Conservation (phyloP, 2,888 invertebrate species). For the Achlya flavicornis region DNA sequence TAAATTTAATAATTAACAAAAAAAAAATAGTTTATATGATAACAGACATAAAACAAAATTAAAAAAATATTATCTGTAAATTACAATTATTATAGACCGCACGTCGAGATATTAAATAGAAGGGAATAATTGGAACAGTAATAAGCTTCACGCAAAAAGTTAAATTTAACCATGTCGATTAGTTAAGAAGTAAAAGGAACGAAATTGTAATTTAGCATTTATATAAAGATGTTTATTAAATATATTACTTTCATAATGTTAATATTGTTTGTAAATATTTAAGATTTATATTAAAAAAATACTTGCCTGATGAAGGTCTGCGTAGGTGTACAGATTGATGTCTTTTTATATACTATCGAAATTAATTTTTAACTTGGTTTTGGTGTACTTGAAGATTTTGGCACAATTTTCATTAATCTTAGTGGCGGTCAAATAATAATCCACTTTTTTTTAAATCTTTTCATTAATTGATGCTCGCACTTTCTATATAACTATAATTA, state of each 20-base stretch:
- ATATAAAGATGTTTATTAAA: neutral
- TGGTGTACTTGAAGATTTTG: neutral
- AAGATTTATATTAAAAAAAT: neutral
- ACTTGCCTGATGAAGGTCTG: neutral
- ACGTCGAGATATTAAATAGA: neutral
- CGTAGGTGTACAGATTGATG: neutral
- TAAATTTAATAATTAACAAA: neutral
- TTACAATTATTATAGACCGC: neutral
- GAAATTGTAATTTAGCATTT: neutral
- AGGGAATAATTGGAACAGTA: neutral
- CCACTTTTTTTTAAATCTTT: neutral
- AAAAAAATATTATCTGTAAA: neutral
- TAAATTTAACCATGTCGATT: neutral
- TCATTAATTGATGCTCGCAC: neutral
- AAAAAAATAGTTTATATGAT: neutral
- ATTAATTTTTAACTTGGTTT: slow-evolving; percentile 2
- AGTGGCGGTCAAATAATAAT: neutral
- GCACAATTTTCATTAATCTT: neutral
- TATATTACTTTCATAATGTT: neutral
- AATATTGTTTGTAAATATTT: neutral
- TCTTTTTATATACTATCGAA: neutral
- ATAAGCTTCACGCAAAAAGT: neutral
- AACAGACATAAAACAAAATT: neutral
- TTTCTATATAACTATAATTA: too few relatives aligned
- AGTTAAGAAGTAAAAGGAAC: neutral